Base-by-base conservation (phyloP, 2,113 vertebrate species). In the Clarias gariepinus region DNA sequence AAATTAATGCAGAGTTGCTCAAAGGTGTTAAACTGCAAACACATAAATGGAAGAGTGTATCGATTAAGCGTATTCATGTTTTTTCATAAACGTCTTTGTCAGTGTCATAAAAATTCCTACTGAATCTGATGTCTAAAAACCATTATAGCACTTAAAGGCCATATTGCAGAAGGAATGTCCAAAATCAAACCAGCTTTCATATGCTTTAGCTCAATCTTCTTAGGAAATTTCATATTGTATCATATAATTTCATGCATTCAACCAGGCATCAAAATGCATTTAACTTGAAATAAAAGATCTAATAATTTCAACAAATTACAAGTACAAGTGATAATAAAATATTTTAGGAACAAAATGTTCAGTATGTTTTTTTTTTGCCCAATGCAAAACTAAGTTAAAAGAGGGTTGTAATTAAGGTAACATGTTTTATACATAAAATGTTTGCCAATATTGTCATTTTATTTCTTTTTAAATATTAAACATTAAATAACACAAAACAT, bases 1-100 rank as follows among this genome's bases (percentile, higher is more conserved):
- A 94, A 92, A 81, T 93, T 93, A 85, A 93, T 91, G 86, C 93
- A 94, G 73, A 92, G 86, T 86, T 94, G 93, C 47, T 93, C 89
- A 84, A 90, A 88, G 30, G 89, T 92, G 85, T 91, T 94, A 60
- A 88, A 92, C 91, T 92, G 88, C 21, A 91, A 89, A 86, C 30
- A 53, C 84, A 82, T n/a, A 1, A 57, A 73, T 33, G 10, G 21
- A 33, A 53, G 47, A 60, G 58, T 30, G 11, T 28, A 12, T 80
- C n/a, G 6, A 15, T 82, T 21, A 19, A 18, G 33, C 21, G 52
- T 60, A 23, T 28, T 18, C 0, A 85, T 79, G 68, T 23, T 55
- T 68, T 69, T 25, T 30, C 16, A 57, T 55, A 2, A 57, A 76
- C 25, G 8, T 52, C 6, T 18, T n/a, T 57, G 6, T 78, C 52